Evolutionary conservation across 2,797 vertebrate species (phyloP).

Genomic region (Huso huso): DNA sequence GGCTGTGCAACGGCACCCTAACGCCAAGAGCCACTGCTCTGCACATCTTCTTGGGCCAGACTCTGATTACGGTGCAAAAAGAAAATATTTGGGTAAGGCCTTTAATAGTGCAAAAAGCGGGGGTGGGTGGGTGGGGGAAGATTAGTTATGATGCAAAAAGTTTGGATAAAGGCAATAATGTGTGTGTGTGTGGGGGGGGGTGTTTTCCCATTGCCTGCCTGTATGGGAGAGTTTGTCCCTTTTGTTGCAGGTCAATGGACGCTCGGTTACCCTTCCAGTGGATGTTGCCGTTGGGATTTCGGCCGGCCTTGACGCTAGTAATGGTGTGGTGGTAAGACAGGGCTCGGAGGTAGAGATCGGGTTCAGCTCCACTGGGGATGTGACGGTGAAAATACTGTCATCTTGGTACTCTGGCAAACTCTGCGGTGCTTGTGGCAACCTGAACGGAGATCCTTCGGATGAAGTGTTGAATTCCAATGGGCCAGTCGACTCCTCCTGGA

Average conservation of each 20-base stretch:
- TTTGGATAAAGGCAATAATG: too few relatives aligned
- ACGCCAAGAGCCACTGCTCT: conserved; percentile 16
- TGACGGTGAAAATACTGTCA: conserved; percentile 15
- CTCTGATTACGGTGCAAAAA: conserved; percentile 15
- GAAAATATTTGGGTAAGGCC: conserved; percentile 18
- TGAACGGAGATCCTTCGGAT: conserved; percentile 11
- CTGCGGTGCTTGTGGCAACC: conserved; percentile 32
- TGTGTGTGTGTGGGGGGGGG: background rate
- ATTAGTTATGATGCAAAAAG: too few relatives aligned
- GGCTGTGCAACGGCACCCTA: conserved; percentile 17
- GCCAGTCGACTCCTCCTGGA: conserved; percentile 18
- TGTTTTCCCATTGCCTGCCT: background rate
- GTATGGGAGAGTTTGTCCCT: background rate
- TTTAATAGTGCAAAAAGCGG: background rate
- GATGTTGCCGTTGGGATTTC: conserved; percentile 12
- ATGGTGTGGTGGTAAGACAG: conserved; percentile 18
- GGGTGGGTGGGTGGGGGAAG: too few relatives aligned
- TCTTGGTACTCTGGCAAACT: conserved; percentile 20
- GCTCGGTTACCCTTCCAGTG: conserved; percentile 18
- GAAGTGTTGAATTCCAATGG: background rate
- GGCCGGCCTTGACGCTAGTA: conserved; percentile 15
- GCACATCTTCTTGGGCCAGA: conserved; percentile 23
- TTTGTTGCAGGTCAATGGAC: conserved; percentile 18
- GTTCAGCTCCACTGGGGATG: conserved; percentile 22
- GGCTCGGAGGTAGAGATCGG: conserved; percentile 24